Evolutionary conservation across 2,113 vertebrate species (phyloP).

Genomic region (Ploceus nigricollis): DNA sequence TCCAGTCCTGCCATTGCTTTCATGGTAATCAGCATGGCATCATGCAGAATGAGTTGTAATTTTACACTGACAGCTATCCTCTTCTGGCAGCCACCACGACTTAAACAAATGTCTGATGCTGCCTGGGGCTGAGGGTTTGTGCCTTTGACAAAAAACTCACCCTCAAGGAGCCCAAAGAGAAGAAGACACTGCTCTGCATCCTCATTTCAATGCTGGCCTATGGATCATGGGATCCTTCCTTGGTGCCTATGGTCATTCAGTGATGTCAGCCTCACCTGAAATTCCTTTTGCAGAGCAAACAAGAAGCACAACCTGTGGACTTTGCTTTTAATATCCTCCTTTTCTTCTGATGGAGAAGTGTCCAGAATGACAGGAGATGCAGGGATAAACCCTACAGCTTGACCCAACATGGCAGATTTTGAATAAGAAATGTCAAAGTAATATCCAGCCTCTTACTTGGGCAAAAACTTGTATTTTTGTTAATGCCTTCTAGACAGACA

Average conservation of each 20-base stretch:
- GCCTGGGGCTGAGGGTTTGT: neutral
- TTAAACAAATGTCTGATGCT: slow-evolving; percentile 44
- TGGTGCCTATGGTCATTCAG: neutral
- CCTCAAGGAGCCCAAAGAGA: neutral
- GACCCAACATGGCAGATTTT: neutral
- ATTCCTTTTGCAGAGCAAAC: neutral
- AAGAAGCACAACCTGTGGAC: neutral
- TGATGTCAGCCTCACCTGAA: neutral
- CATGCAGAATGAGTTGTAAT: slow-evolving; percentile 58
- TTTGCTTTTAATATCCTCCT: neutral
- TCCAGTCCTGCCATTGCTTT: slow-evolving; percentile 19
- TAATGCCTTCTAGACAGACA: neutral
- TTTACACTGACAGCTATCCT: slow-evolving; percentile 56
- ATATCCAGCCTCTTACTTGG: neutral
- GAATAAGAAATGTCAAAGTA: neutral
- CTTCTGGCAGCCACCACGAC: slow-evolving; percentile 57
- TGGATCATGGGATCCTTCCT: neutral
- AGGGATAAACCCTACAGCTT: neutral
- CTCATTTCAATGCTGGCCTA: neutral
- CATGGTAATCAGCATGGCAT: slow-evolving; percentile 44
- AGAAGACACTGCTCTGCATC: neutral
- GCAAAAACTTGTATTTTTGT: neutral
- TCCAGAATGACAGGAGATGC: neutral
- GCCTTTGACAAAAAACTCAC: neutral
- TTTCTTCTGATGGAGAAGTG: neutral